A percentile compares a stretch with the other conserved stretches of the same genome.
Conservation (phyloP, 2,113 vertebrate genomes). For the Chascanopsetta lugubris region DNA sequence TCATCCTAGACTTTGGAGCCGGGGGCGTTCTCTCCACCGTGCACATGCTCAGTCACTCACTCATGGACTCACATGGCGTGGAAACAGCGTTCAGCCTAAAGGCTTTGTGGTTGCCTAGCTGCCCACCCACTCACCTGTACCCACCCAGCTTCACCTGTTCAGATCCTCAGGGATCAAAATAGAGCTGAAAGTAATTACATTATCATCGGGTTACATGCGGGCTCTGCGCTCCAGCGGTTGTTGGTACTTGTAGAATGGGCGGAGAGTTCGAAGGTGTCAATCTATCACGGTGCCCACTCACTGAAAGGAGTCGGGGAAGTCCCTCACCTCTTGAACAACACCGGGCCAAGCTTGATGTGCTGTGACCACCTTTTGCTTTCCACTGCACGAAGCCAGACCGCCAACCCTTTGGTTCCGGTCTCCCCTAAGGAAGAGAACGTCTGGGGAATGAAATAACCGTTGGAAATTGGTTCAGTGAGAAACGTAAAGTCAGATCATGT, state of each 20-base stretch:
- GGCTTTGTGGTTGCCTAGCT: slow-evolving; percentile 65
- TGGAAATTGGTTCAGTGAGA: too few relatives aligned
- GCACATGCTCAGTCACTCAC: slow-evolving; percentile 22
- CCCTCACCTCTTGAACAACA: slow-evolving; percentile 25
- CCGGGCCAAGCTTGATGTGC: slow-evolving; percentile 47
- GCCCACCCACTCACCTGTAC: slow-evolving; percentile 62
- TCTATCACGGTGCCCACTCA: slow-evolving; percentile 44
- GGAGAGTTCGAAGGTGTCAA: slow-evolving; percentile 46
- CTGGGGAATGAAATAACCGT: background rate
- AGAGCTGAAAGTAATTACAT: slow-evolving; percentile 38
- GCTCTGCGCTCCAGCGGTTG: slow-evolving; percentile 33
- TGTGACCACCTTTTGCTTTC: slow-evolving; percentile 19
- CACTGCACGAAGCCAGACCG: background rate
- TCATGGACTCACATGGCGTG: slow-evolving; percentile 26
- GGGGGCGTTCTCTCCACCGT: slow-evolving; percentile 30
- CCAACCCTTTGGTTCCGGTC: background rate
- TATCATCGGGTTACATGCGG: slow-evolving; percentile 7
- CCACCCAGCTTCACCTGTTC: slow-evolving; percentile 57
- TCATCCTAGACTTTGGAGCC: slow-evolving; percentile 55
- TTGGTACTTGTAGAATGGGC: slow-evolving; percentile 59
- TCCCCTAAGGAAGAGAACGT: slow-evolving; percentile 2
- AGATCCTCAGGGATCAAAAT: slow-evolving; percentile 46
- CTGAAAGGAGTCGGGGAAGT: slow-evolving; percentile 39
- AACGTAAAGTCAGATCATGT: too few relatives aligned
- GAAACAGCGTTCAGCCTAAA: slow-evolving; percentile 55